Percentiles rank a stretch among this genome's conserved stretches.
Evolutionary conservation across 2,113 vertebrate genomes (phyloP).

Genomic region (Cynocephalus volans): DNA sequence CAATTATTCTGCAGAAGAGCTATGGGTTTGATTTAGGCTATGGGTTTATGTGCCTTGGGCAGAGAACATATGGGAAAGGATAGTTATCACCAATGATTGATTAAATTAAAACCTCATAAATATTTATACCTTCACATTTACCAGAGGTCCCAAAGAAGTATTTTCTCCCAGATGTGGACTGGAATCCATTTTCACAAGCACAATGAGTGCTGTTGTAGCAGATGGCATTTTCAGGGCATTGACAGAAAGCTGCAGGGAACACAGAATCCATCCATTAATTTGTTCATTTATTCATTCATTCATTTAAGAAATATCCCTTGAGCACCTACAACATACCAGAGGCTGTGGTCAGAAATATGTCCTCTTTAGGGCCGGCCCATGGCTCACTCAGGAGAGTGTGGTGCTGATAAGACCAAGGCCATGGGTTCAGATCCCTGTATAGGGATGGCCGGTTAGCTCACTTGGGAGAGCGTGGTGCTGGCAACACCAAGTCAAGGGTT

Average conservation of each 20-base stretch:
- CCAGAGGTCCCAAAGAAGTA: background rate
- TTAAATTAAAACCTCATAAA: background rate
- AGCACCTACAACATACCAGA: background rate
- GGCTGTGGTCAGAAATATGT: background rate
- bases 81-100: background rate
- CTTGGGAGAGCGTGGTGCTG: too few relatives aligned
- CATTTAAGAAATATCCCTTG: background rate
- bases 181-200: constrained; percentile 51
- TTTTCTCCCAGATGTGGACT: fast-evolving
- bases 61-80: background rate
- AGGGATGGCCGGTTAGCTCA: too few relatives aligned
- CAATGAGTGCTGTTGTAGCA: constrained; percentile 64
- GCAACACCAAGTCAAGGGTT: too few relatives aligned
- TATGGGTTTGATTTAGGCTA: too few relatives aligned
- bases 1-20: background rate
- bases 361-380: background rate
- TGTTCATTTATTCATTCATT: background rate
- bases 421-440: too few relatives aligned
- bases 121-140: constrained; percentile 70
- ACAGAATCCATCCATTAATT: background rate
- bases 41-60: too few relatives aligned
- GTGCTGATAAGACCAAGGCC: too few relatives aligned
- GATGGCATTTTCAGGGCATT: background rate
- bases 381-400: too few relatives aligned
- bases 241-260: constrained; percentile 51